Base-by-base conservation (phyloP, 2,888 invertebrate species). In the Agrilus mali region DNA sequence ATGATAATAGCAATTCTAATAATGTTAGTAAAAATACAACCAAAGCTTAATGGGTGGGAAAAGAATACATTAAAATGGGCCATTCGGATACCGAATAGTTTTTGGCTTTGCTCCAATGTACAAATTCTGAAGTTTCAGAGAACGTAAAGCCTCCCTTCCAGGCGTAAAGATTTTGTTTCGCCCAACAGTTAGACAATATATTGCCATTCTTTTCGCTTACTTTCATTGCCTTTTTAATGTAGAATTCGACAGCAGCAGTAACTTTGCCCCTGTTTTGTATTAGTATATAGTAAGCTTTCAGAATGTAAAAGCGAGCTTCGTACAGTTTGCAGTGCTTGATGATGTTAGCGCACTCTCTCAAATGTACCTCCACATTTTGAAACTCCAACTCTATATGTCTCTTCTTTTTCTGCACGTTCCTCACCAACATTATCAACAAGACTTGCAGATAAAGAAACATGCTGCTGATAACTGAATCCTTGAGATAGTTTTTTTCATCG, bases 61-160 rank as follows among this genome's bases (percentile, higher is more conserved):
- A 52, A 37, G 50, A 44, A 38, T 52, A 56, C 45, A 58, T 45
- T 44, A 58, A 50, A 33, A 55, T 54, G 6, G 54, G 53, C 56
- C 56, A 57, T 37, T 57, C 50, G 7, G 47, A 14, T 16, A 41
- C 40, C 7, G 44, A 46, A 36, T 57, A 58, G 34, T 44, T 46
- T 15, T 47, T 45, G 7, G 56, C 53, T 32, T 44, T 40, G 33
- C 44, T 50, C 56, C 56, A 58, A 38, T 53, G 43, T 33, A 55
- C 38, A 27, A 47, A 39, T 31, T 50, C 48, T 6, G 50, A 32
- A 17, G 50, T 48, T 10, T 43, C 46, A 15, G 48, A 45, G 31
- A 50, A 49, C 42, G 46, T 45, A 33, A 49, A 52, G 6, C 54
- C 53, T 5, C 54, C 53, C 17, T 46, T 44, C 59, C 59, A 59